Percentiles rank a stretch among this genome's conserved stretches.
Conservation (phyloP, 2,113 vertebrate genomes). For the Aldabrachelys gigantea region DNA sequence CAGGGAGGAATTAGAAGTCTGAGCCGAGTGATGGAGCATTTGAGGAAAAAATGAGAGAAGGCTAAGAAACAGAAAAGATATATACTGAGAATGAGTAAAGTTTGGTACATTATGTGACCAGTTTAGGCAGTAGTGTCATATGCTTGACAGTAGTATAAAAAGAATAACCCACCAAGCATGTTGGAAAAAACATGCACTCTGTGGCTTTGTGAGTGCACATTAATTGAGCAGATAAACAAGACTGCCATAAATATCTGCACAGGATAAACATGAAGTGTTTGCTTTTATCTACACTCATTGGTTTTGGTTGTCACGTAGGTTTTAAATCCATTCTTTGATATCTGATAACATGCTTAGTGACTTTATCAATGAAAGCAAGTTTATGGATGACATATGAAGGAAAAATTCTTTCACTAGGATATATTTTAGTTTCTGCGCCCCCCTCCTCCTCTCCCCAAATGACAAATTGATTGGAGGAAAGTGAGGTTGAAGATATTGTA, state of each 20-base stretch:
- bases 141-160: not conserved
- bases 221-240: not conserved
- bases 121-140: not conserved
- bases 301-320: not conserved
- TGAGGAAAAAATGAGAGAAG: not conserved
- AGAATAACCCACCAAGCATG: fast-evolving
- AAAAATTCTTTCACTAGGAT: not conserved
- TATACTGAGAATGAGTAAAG: fast-evolving
- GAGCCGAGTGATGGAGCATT: not conserved
- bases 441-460: not conserved
- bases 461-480: not conserved
- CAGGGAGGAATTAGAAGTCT: not conserved
- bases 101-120: not conserved
- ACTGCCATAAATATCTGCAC: not conserved
- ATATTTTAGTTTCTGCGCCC: not conserved
- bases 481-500: not conserved
- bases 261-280: not conserved
- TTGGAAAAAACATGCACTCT: fast-evolving
- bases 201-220: not conserved
- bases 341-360: not conserved
- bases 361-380: not conserved
- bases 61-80: not conserved
- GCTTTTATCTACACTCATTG: not conserved
- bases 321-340: conserved; percentile 12
- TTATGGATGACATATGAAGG: not conserved